Percentiles rank a stretch among this genome's conserved stretches.
Conservation (phyloP, 2,113 vertebrate genomes). For the Poeciliopsis retropinna region DNA sequence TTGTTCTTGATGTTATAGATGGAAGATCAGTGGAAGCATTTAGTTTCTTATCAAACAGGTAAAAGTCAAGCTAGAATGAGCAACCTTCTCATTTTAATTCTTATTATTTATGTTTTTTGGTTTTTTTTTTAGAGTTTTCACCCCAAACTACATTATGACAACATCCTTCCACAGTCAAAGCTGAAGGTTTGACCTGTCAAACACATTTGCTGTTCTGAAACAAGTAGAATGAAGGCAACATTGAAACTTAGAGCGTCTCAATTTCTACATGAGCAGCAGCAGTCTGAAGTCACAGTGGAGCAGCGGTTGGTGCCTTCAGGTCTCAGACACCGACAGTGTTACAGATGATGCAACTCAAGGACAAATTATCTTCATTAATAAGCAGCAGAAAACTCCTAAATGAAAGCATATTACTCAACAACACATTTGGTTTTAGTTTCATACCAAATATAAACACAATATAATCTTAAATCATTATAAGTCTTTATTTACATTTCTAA, state of each 20-base stretch:
- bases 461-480: background rate
- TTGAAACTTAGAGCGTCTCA: background rate
- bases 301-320: background rate
- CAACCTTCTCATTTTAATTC: too few species aligned
- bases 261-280: too few species aligned
- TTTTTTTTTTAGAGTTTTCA: too few species aligned
- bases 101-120: too few species aligned
- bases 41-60: too few species aligned
- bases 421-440: background rate
- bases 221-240: background rate
- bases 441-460: background rate
- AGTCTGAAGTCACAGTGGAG: background rate
- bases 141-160: too few species aligned
- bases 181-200: background rate
- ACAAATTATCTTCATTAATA: background rate
- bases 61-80: too few species aligned
- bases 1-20: too few species aligned
- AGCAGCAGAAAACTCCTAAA: background rate
- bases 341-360: background rate
- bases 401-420: background rate
- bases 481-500: background rate
- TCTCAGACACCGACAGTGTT: background rate
- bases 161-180: too few species aligned
- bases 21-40: too few species aligned
- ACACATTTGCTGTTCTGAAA: background rate